These are phyloP conservation scores for Jacana jacana DNA, from an alignment of 2,113 vertebrate genomes.

Conservation along the genomic window DNA sequence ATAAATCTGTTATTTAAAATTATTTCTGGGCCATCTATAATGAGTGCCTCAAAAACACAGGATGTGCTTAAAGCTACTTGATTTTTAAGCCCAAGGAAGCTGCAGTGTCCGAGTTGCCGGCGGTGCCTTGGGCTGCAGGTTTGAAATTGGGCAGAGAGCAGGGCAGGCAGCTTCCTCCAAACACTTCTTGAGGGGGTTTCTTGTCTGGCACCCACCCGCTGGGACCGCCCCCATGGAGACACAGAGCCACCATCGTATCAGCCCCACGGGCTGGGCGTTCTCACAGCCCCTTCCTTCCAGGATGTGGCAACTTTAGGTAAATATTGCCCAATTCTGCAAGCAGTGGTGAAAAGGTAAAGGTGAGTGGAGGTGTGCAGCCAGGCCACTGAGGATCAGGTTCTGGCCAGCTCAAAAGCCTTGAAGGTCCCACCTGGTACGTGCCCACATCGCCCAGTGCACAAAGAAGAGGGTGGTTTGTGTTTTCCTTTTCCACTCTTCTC, in stretches of 20 bases:
- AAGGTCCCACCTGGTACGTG: rapidly evolving
- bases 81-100: neutral
- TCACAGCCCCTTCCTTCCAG: neutral
- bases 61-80: rapidly evolving
- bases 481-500: neutral
- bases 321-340: neutral
- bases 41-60: neutral
- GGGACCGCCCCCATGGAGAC: rapidly evolving
- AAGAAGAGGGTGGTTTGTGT: neutral
- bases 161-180: rapidly evolving
- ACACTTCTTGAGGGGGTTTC: rapidly evolving
- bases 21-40: rapidly evolving
- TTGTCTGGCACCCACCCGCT: rapidly evolving
- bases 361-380: neutral
- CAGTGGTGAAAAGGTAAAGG: neutral
- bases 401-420: rapidly evolving
- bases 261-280: neutral
- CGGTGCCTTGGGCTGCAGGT: rapidly evolving
- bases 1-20: too few relatives aligned
- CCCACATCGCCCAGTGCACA: rapidly evolving
- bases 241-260: rapidly evolving
- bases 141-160: neutral
- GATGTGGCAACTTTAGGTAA: neutral
- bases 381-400: neutral
- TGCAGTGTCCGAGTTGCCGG: neutral